phyloP scores from a whole-genome alignment of 2,888 invertebrate genomes.

The Diaperis boleti region DNA sequence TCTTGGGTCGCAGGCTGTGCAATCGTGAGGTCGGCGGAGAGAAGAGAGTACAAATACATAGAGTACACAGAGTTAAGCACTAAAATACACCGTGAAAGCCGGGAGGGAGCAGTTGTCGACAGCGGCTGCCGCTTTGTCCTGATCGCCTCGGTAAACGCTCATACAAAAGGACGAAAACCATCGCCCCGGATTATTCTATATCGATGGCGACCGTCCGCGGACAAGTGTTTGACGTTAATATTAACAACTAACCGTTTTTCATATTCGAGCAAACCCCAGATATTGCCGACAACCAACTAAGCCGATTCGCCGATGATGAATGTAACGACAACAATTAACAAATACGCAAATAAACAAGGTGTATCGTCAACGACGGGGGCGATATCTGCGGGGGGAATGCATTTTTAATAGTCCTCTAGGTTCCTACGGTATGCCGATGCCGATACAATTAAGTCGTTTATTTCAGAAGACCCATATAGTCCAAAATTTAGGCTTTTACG shows the following conservation, averaged over 20 bases:
- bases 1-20: slow-evolving; percentile 3
- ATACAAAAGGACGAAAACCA: slow-evolving; percentile 59
- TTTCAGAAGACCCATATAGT: too few relatives aligned
- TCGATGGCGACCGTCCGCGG: slow-evolving; percentile 55
- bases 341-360: slow-evolving; percentile 18
- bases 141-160: slow-evolving; percentile 61
- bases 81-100: slow-evolving; percentile 61
- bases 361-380: background rate
- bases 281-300: slow-evolving; percentile 52
- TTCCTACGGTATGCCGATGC: too few relatives aligned
- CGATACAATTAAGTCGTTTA: too few relatives aligned
- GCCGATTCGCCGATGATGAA: slow-evolving; percentile 42
- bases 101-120: slow-evolving; percentile 60
- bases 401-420: too few relatives aligned
- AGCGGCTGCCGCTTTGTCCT: slow-evolving; percentile 59
- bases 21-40: slow-evolving; percentile 24
- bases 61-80: slow-evolving; percentile 56
- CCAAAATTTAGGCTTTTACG: too few relatives aligned
- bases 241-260: slow-evolving; percentile 60
- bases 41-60: slow-evolving; percentile 48
- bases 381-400: too few relatives aligned
- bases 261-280: slow-evolving; percentile 47
- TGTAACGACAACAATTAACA: slow-evolving; percentile 10
- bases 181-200: slow-evolving; percentile 59
- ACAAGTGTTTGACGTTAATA: slow-evolving; percentile 62